These are phyloP conservation scores for Gambusia holbrooki DNA, from an alignment of 2,113 vertebrate genomes.

Conservation along the genomic window DNA sequence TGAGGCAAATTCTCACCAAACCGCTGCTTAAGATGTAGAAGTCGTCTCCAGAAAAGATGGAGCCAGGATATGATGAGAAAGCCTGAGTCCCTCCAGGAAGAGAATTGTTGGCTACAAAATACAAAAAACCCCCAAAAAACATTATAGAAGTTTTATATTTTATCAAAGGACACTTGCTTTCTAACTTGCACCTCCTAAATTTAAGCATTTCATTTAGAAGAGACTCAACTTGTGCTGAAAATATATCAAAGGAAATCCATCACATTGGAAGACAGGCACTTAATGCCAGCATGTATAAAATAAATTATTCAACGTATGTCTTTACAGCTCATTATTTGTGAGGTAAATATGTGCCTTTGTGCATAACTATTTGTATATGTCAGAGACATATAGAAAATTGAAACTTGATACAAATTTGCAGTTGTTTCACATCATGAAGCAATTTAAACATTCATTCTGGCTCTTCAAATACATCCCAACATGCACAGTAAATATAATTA, in stretches of 20 bases:
- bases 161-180: not conserved
- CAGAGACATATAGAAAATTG: too few species aligned
- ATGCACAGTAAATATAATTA: too few species aligned
- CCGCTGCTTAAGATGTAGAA: conserved; percentile 93
- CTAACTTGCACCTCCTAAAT: too few species aligned
- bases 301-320: not conserved
- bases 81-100: conserved; percentile 84
- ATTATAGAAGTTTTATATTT: not conserved
- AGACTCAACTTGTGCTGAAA: not conserved
- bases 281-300: not conserved
- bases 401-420: too few species aligned
- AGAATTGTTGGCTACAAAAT: conserved; percentile 63
- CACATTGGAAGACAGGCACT: not conserved
- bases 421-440: too few species aligned
- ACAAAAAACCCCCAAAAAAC: not conserved
- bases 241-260: not conserved
- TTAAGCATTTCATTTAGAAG: not conserved
- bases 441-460: too few species aligned
- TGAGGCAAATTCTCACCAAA: conserved; percentile 84
- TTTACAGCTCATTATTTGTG: too few species aligned
- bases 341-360: too few species aligned
- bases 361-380: too few species aligned
- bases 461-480: too few species aligned
- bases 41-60: conserved; percentile 93
- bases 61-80: conserved; percentile 94